These are phyloP conservation scores for Gracilinanus agilis DNA, from an alignment of 2,113 vertebrate genomes.

Conservation along the genomic window DNA sequence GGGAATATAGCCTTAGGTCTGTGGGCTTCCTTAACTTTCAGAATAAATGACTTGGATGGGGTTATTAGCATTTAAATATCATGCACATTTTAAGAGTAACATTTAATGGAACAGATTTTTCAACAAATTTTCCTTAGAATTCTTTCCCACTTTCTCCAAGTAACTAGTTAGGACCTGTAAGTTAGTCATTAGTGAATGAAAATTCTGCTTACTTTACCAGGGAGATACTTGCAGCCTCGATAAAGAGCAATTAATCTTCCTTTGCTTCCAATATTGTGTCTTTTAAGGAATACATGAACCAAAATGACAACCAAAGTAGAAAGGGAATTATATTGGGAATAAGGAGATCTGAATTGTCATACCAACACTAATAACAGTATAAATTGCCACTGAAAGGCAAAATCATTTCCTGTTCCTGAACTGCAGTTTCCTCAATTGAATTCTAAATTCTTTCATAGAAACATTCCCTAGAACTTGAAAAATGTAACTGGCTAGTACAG, in stretches of 20 bases:
- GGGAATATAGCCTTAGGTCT: neutral
- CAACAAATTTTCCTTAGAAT: conserved; percentile 10
- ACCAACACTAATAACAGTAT: neutral
- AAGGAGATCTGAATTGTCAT: neutral
- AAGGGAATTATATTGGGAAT: neutral
- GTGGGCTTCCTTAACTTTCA: neutral
- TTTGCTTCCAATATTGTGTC: neutral
- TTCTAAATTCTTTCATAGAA: neutral
- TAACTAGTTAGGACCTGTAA: neutral
- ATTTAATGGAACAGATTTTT: neutral
- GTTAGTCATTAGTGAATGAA: neutral
- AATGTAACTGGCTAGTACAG: neutral
- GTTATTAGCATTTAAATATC: neutral
- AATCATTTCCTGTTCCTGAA: neutral
- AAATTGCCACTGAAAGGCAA: neutral
- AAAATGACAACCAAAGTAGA: neutral
- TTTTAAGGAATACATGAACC: neutral
- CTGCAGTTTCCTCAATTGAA: neutral
- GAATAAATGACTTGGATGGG: neutral
- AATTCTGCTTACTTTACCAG: neutral
- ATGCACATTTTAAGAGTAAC: neutral
- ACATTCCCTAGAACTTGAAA: neutral
- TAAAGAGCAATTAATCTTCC: neutral
- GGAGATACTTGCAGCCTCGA: neutral
- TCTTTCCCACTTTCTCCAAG: neutral